A percentile compares a stretch with the other conserved stretches of the same genome.
phyloP scores from a whole-genome alignment of 2,888 invertebrate genomes.

The Eupelmus urozonus region DNA sequence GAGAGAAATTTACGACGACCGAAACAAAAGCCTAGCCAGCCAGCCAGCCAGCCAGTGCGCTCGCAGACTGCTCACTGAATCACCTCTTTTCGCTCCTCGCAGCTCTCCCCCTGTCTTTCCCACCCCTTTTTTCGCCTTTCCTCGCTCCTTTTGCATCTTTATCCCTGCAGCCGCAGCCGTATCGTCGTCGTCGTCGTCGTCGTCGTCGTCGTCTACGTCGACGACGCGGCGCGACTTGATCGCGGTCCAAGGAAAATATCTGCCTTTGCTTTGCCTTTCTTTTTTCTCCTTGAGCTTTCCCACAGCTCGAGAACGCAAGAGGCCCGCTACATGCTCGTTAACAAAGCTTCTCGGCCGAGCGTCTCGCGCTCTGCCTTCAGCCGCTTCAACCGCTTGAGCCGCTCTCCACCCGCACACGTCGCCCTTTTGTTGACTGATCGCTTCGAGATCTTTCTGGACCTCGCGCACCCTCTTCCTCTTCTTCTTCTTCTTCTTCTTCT shows the following conservation, averaged over 20 bases:
- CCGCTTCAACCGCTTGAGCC: neutral
- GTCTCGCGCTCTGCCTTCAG: neutral
- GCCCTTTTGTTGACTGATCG: constrained; percentile 17
- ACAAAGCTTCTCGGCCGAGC: no score
- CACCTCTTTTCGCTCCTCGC: constrained; percentile 19
- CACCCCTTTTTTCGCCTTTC: neutral
- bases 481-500: neutral
- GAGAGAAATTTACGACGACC: constrained; percentile 56
- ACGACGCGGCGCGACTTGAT: constrained; percentile 52
- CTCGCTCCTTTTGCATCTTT: constrained; percentile 28
- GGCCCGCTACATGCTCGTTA: constrained; percentile 31
- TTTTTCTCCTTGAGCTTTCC: constrained; percentile 14
- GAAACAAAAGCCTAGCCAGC: constrained; percentile 47
- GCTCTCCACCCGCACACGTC: neutral
- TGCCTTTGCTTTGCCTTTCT: neutral
- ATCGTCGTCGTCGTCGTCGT: no score
- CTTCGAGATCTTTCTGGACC: neutral
- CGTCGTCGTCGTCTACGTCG: no score
- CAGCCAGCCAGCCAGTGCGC: constrained; percentile 15
- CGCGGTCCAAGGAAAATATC: constrained; percentile 57
- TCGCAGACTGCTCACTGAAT: constrained; percentile 32
- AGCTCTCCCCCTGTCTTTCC: neutral
- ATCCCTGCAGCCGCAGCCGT: neutral
- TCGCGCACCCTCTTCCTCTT: neutral
- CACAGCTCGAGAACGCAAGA: no score